These are phyloP conservation scores for Dasysyrphus tricinctus DNA, from an alignment of 2,888 invertebrate genomes.

Conservation along the genomic window DNA sequence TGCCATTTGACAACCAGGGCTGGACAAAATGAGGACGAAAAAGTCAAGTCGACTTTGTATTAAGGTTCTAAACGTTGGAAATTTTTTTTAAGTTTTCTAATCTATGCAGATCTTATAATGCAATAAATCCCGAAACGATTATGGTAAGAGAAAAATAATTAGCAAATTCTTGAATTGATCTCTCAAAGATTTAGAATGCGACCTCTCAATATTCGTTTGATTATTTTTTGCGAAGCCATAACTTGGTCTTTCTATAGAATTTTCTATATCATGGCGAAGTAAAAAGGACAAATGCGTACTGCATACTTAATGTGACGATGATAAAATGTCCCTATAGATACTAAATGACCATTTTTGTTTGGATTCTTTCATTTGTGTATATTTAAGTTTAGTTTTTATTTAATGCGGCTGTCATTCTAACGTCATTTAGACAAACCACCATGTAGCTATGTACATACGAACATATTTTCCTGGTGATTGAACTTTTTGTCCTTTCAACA, in stretches of 20 bases:
- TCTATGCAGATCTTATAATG: no score
- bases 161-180: no score
- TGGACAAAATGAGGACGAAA: no score
- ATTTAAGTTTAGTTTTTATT: slow-evolving; percentile 56
- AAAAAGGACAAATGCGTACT: slow-evolving; percentile 34
- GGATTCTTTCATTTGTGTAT: slow-evolving; percentile 14
- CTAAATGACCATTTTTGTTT: slow-evolving; percentile 32
- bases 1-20: no score
- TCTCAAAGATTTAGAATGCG: no score
- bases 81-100: no score
- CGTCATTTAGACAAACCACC: slow-evolving; percentile 30
- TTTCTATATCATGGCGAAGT: neutral
- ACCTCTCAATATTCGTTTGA: no score
- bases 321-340: neutral
- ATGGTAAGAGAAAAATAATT: no score
- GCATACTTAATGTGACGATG: slow-evolving; percentile 46
- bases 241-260: neutral
- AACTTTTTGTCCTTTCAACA: neutral
- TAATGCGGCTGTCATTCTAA: slow-evolving; percentile 47
- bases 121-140: no score
- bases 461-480: slow-evolving; percentile 21
- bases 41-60: no score
- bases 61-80: no score
- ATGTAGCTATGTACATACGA: no score
- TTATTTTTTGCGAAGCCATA: neutral